Percentiles rank a stretch among this genome's conserved stretches.
Evolutionary conservation across 2,113 vertebrate species (phyloP).

Genomic region (Periophthalmodon schlosseri): DNA sequence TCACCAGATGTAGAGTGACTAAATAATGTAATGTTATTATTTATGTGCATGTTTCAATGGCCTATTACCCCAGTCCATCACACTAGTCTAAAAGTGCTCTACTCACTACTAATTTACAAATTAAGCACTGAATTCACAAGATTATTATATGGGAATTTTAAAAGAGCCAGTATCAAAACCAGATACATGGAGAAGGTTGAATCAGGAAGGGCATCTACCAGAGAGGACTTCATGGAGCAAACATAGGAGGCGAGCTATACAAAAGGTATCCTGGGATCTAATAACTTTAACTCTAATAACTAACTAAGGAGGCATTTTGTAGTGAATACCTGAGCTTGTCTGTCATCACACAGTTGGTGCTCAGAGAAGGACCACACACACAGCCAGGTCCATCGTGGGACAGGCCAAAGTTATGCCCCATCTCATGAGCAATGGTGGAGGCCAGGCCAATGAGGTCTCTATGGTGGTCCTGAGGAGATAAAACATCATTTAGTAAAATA

Average conservation of each 20-base stretch:
- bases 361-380: slow-evolving; percentile 60
- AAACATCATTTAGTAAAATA: not conserved
- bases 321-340: slow-evolving; percentile 75
- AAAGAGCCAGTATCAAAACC: too few relatives aligned
- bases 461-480: slow-evolving; percentile 81
- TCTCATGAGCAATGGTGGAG: slow-evolving; percentile 89
- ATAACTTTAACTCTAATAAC: too few relatives aligned
- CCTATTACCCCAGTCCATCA: too few relatives aligned
- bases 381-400: slow-evolving; percentile 81
- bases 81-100: too few relatives aligned
- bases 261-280: not conserved
- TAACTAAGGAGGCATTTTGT: not conserved
- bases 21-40: too few relatives aligned
- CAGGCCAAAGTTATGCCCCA: slow-evolving; percentile 94
- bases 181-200: too few relatives aligned
- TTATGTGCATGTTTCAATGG: too few relatives aligned
- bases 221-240: not conserved
- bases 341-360: slow-evolving; percentile 84
- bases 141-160: too few relatives aligned
- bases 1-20: too few relatives aligned
- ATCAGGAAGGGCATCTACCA: too few relatives aligned
- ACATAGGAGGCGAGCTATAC: not conserved
- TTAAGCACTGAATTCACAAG: too few relatives aligned
- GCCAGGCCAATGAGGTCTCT: slow-evolving; percentile 78
- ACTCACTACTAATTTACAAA: too few relatives aligned